Percentiles rank a stretch among this genome's conserved stretches.
Conservation (phyloP, 2,888 invertebrate species). For the Leptinotarsa tumamoca region DNA sequence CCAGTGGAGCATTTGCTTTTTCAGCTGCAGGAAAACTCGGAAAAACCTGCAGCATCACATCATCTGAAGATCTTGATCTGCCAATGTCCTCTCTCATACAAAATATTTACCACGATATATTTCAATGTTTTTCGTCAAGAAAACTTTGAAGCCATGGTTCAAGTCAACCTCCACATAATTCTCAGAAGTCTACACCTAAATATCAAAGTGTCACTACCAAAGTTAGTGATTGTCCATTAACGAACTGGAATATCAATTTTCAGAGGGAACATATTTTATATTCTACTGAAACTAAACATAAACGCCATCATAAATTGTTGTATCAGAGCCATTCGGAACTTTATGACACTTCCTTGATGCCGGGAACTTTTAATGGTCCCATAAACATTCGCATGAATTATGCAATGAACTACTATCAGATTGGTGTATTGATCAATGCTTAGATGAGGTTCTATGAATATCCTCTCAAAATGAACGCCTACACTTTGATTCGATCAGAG, state of each 20-base stretch:
- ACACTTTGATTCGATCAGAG: background rate
- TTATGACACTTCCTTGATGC: slow-evolving; percentile 18
- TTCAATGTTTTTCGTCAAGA: too few species aligned
- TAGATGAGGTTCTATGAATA: background rate
- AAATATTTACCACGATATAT: too few species aligned
- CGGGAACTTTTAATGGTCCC: slow-evolving; percentile 17
- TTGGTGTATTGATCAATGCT: background rate
- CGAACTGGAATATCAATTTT: slow-evolving; percentile 7
- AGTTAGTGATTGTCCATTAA: background rate
- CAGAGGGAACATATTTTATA: background rate
- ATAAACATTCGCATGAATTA: slow-evolving; percentile 14
- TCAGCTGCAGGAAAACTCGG: too few species aligned
- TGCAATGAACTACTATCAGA: slow-evolving; percentile 13
- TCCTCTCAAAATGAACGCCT: background rate
- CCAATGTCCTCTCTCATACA: too few species aligned
- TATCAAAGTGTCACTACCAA: background rate
- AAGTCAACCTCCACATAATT: background rate
- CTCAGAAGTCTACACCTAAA: background rate
- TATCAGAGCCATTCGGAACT: slow-evolving; percentile 7
- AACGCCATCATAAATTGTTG: slow-evolving; percentile 13
- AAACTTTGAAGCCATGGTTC: too few species aligned
- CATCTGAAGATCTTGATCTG: too few species aligned
- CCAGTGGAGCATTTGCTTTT: too few species aligned
- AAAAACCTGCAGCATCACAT: too few species aligned
- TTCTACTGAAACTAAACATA: slow-evolving; percentile 6